Conservation (phyloP, 2,888 invertebrate species). For the Busseola fusca region DNA sequence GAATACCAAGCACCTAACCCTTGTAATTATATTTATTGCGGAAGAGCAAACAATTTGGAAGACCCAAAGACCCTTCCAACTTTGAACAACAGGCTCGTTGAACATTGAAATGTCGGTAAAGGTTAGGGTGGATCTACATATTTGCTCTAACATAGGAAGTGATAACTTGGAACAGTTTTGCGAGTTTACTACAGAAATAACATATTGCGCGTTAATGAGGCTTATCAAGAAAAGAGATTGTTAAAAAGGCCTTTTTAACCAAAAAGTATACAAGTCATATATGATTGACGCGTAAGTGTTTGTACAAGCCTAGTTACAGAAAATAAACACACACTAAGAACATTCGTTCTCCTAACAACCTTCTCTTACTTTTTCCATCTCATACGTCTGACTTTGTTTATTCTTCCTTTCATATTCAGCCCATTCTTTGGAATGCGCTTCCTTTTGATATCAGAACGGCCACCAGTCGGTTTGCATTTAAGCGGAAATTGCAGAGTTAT, state of each 20-base stretch:
- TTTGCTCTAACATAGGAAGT: constrained; percentile 9
- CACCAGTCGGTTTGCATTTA: too few relatives aligned
- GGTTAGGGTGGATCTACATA: constrained; percentile 12
- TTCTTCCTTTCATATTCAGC: too few relatives aligned
- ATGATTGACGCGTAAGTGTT: too few relatives aligned
- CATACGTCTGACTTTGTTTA: too few relatives aligned
- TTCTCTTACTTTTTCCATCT: too few relatives aligned
- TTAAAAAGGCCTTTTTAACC: not conserved
- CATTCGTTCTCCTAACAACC: too few relatives aligned
- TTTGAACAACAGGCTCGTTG: constrained; percentile 35
- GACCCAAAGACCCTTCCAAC: constrained; percentile 14
- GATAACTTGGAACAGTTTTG: constrained; percentile 1
- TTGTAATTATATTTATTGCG: constrained; percentile 32
- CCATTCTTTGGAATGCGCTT: too few relatives aligned
- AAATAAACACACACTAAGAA: too few relatives aligned
- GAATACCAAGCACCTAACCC: not conserved
- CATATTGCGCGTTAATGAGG: not conserved
- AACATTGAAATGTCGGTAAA: constrained; percentile 34
- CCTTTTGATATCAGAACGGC: too few relatives aligned
- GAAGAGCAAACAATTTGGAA: constrained; percentile 35
- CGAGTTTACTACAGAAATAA: constrained; percentile 1
- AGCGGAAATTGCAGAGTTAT: too few relatives aligned
- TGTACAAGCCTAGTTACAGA: too few relatives aligned
- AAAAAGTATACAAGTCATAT: not conserved
- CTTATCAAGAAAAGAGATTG: not conserved